These are phyloP conservation scores for Heterotilapia buettikoferi DNA, from an alignment of 2,113 vertebrate genomes.

Conservation along the genomic window DNA sequence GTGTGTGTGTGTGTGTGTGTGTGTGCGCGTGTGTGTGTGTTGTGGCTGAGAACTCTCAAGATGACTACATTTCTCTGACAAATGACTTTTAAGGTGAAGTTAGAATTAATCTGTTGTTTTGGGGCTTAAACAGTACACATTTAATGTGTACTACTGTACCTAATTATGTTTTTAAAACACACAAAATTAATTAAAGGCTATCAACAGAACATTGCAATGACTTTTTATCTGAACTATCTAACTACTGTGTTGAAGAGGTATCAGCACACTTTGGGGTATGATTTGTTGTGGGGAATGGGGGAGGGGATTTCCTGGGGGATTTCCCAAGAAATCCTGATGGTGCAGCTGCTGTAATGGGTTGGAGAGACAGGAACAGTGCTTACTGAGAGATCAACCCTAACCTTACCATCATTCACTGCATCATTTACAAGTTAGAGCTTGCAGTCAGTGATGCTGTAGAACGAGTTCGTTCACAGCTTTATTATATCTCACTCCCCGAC, in stretches of 20 bases:
- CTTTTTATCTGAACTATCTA: not conserved
- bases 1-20: not conserved
- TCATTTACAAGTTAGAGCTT: not conserved
- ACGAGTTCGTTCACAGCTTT: not conserved
- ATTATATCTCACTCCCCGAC: not conserved
- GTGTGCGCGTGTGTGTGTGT: fast-evolving
- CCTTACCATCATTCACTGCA: not conserved
- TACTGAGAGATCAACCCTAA: not conserved
- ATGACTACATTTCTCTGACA: not conserved
- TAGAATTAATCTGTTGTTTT: not conserved
- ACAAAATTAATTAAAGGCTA: too few species aligned
- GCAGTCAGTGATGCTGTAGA: not conserved
- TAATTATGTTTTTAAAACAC: not conserved
- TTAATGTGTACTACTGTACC: not conserved
- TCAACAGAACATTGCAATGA: not conserved
- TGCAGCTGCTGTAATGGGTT: not conserved
- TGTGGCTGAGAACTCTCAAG: not conserved
- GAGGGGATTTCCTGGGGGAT: not conserved
- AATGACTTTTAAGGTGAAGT: not conserved
- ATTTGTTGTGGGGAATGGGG: not conserved
- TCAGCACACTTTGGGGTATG: not conserved
- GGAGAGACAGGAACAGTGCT: not conserved
- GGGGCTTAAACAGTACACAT: not conserved
- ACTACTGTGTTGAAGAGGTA: not conserved
- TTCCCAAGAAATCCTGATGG: not conserved